Evolutionary conservation across 2,797 vertebrate species (phyloP), one percentile per base, ranked within the genome.

Genomic region (Chelidonichthys spinosus): DNA sequence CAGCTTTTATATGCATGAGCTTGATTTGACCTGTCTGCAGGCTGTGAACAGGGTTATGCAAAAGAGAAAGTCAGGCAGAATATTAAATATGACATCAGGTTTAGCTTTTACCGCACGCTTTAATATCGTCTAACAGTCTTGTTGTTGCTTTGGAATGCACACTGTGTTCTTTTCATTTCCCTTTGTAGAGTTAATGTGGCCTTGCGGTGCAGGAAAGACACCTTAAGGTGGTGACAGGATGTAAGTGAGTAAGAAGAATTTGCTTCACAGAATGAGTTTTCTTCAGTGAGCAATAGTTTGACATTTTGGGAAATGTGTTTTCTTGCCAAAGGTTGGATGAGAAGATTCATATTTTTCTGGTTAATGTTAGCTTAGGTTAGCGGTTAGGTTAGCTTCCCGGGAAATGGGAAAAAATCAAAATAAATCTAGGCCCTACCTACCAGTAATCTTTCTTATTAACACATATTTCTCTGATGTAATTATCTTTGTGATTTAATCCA

Each of bases 21-120:
- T 79, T 86, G 78, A 90, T 87, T 86, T 92, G 89, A 92, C 89
- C 90, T 78, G 79, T 90, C 87, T 87, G 74, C 76, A 74, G 84
- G 84, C 76, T 70, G 55, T 81, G 73, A 78, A 85, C 62, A 86
- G 60, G 58, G 76, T 79, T 86, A 79, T 80, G 86, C 75, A 82
- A 78, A 87, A 79, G 53, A 67, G 70, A 83, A 82, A 89, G 92
- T 85, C 83, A 78, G 79, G 80, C 68, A 70, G 83, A 92, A 88
- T 91, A 86, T 74, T 81, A 88, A 92, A 86, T 85, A 74, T 74
- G 70, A 90, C 82, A 72, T 65, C 60, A 72, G 72, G 62, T 81
- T 74, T 60, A 56, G 70, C 44, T 53, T 25, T 68, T 66, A 78
- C 50, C 42, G 44, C 18, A 4, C 54, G 47, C 10, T 78, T 79